phyloP scores from a whole-genome alignment of 2,888 invertebrate genomes.

The Dicycla oo region DNA sequence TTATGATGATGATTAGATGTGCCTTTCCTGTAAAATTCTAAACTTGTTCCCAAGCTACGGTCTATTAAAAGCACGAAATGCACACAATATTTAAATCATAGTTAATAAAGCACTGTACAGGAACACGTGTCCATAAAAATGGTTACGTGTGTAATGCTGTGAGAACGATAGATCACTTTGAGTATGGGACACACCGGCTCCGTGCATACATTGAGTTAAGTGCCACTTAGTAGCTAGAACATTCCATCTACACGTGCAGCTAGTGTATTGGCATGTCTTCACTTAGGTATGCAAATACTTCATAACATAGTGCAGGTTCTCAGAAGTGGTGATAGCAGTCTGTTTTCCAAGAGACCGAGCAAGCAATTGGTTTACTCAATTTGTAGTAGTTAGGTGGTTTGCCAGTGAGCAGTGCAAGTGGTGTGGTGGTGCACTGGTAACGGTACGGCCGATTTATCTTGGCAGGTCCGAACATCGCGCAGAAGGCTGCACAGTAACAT shows the following conservation, averaged over 20 bases:
- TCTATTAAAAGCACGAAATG: neutral
- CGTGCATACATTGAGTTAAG: slow-evolving; percentile 52
- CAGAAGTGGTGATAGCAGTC: neutral
- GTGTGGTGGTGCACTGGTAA: neutral
- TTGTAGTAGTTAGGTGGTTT: neutral
- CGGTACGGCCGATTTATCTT: too few relatives aligned
- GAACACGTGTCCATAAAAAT: slow-evolving; percentile 43
- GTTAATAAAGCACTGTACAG: slow-evolving; percentile 1
- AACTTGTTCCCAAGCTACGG: neutral
- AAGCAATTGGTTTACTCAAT: neutral
- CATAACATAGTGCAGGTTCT: neutral
- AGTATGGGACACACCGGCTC: slow-evolving; percentile 34
- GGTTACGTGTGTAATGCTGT: slow-evolving; percentile 34
- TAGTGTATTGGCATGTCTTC: slow-evolving; percentile 45
- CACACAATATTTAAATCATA: neutral
- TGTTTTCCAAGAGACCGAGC: neutral
- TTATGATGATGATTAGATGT: neutral
- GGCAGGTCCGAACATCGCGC: too few relatives aligned
- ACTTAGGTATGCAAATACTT: slow-evolving; percentile 42
- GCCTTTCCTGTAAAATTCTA: neutral
- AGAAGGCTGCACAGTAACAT: too few relatives aligned
- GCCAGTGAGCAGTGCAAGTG: neutral
- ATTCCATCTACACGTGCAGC: slow-evolving; percentile 36
- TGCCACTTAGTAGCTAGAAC: slow-evolving; percentile 56
- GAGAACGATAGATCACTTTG: slow-evolving; percentile 52